Base-by-base conservation (phyloP, 2,113 vertebrate species). In the Kryptolebias marmoratus region DNA sequence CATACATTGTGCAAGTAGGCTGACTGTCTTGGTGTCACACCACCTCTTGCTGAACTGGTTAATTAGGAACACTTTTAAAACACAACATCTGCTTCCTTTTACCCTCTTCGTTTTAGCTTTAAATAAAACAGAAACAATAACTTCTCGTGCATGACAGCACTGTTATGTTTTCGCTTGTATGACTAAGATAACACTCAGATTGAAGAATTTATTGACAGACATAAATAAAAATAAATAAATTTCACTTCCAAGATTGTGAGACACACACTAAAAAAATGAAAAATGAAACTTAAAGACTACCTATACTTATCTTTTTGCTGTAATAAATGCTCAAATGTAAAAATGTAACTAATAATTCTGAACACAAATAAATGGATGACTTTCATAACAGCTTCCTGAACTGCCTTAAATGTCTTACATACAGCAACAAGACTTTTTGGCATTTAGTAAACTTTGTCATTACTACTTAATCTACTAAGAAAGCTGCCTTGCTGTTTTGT, bases 1-100 rank as follows among this genome's bases (percentile, higher is more conserved):
- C 62, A 44, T 16, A 56, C 42, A 57, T 31, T 31, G 32, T 64
- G 27, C 58, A 45, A 68, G 53, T 47, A 44, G 64, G 64, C 30
- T 42, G 44, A 44, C 68, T 60, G 27, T 69, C 39, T 18, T 2
- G 0, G 12, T 68, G 27, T 81, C 36, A 47, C 36, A 69, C 15
- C 42, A 4, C n/a, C 71, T 22, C 39, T 60, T 62, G 48, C 22
- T 52, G 22, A 71, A 16, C 11, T 73, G 11, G 28, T 69, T 57
- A 50, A 45, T 7, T 39, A 4, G 5, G 45, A 12, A 53, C 49
- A 59, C 14, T 47, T 78, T 57, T 5, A 45, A 66, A 32, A 3
- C 2, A 0, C 12, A 18, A 7, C 10, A 10, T 5, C 6, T 4
- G 1, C 5, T 11, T 58, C 28, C 1, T 45, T 30, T 39, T 7